Percentiles rank a stretch among this genome's conserved stretches.
These are phyloP conservation scores for Poicephalus meyeri DNA, from an alignment of 2,113 vertebrate genomes.

Conservation along the genomic window DNA sequence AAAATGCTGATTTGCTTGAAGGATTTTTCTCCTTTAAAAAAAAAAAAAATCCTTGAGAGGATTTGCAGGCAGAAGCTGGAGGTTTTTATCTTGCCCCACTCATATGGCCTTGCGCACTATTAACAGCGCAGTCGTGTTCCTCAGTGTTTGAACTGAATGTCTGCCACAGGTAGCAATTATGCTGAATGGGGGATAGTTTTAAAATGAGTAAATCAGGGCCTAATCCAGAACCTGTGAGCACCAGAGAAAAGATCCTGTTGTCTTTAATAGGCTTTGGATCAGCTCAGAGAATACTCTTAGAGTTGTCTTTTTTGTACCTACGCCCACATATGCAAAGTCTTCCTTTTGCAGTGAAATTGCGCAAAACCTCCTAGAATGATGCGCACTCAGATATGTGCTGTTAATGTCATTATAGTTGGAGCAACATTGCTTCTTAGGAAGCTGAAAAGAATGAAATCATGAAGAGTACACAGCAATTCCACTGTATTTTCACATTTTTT, in stretches of 20 bases:
- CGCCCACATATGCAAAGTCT: slow-evolving; percentile 33
- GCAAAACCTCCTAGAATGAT: background rate
- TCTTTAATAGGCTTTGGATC: slow-evolving; percentile 64
- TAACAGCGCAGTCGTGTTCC: background rate
- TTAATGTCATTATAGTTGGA: background rate
- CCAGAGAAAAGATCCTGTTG: slow-evolving; percentile 20
- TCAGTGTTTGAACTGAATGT: background rate
- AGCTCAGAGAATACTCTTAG: slow-evolving; percentile 50
- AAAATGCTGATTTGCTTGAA: background rate
- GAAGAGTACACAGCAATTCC: fast-evolving
- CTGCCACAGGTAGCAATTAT: slow-evolving; percentile 55
- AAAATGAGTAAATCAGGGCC: background rate
- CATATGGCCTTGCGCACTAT: background rate
- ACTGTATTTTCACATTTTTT: background rate
- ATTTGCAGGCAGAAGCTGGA: background rate
- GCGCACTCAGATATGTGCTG: background rate
- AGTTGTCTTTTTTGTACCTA: slow-evolving; percentile 42
- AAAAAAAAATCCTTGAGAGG: background rate
- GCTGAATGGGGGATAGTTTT: slow-evolving; percentile 14
- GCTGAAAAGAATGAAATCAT: background rate
- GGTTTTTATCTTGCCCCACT: background rate
- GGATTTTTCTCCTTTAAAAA: background rate
- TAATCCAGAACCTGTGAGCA: slow-evolving; percentile 41
- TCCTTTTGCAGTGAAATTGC: background rate
- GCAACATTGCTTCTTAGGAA: background rate